Base-by-base conservation (phyloP, 2,113 vertebrate genomes). In the Percina caprodes region DNA sequence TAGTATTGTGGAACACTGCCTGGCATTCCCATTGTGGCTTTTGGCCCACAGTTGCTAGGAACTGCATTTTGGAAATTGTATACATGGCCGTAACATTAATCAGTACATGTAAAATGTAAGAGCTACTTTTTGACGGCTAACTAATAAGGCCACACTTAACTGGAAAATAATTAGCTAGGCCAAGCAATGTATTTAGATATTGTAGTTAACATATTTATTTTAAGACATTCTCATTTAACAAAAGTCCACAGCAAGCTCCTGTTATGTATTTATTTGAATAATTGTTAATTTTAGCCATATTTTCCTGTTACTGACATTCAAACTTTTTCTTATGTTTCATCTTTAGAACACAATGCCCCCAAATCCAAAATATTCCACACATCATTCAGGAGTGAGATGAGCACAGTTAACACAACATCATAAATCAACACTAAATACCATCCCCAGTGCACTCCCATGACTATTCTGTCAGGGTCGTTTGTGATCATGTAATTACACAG, bases 401-500 rank as follows among this genome's bases (percentile, higher is more conserved):
- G 55, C 60, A 24, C 51, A 62, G 21, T 8, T 33, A 52, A 60
- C 61, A 52, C 66, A 62, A 21, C 14, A 30, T 59, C 63, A 88
- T 90, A 86, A 91, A 90, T 86, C 90, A 86, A 56, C 70, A 84
- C 86, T 84, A 87, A 89, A 78, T 49, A 73, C 65, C 55, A 58
- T 88, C 82, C 68, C 69, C 67, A 30, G 10, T 66, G 61, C 72
- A 46, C 73, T 85, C 61, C 87, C 78, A 69, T 84, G 75, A 88
- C 78, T 77, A 66, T 75, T 90, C 79, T 87, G 78, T 79, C 80
- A 77, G 85, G 87, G 87, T 85, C 86, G 71, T 83, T 89, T 87
- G 82, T 89, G 87, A 88, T 90, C 77, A 72, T 86, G 81, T 89
- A 88, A 91, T 90, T 90, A 74, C 69, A 42, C 74, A n/a, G 67